Base-by-base conservation (phyloP, 2,113 vertebrate species). In the Sander lucioperca region DNA sequence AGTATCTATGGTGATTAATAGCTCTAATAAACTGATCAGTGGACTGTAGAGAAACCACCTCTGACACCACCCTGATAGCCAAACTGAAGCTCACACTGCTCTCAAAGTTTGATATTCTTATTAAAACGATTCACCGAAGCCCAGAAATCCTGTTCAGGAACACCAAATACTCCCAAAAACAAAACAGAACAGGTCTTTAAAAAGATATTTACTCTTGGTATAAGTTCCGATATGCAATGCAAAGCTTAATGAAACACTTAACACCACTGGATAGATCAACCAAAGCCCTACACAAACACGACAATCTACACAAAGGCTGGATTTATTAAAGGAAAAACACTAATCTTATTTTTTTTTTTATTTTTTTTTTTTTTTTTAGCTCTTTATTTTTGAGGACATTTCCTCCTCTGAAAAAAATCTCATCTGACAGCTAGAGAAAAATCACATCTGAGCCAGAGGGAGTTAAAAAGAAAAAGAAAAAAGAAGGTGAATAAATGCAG, bases 401-500 rank as follows among this genome's bases (percentile, higher is more conserved):
- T 64, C 47, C 50, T 54, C 48, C 50, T 33, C 30, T 23, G 18
- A 7, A 48, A 23, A 9, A 57, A 33, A 47, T 39, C 39, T 51
- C 48, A 15, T 51, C n/a, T 30, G 27, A 79, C 71, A 14, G 70
- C 4, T 48, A 1, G 1, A 65, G 9, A 61, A 59, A 47, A 59
- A 47, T 47, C 53, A 30, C 48, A 51, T 45, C 58, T 21, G 54
- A 6, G 50, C 70, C 72, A 33, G 8, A 27, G 18, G 75, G 54
- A 67, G 45, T 12, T 39, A 23, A 63, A 66, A 39, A 53, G 56
- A 33, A 5, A 18, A 19, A 25, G 6, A 47, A 30, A 19, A 53
- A 36, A 23, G 9, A 1, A 10, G 63, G 39, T 63, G 64, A 84
- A 77, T 23, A 67, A 77, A 74, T 61, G 75, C 64, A 84, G 78